Percentiles rank a stretch among this genome's conserved stretches.
These are phyloP conservation scores for Syngnathus acus DNA, from an alignment of 2,797 vertebrate species.

Conservation along the genomic window DNA sequence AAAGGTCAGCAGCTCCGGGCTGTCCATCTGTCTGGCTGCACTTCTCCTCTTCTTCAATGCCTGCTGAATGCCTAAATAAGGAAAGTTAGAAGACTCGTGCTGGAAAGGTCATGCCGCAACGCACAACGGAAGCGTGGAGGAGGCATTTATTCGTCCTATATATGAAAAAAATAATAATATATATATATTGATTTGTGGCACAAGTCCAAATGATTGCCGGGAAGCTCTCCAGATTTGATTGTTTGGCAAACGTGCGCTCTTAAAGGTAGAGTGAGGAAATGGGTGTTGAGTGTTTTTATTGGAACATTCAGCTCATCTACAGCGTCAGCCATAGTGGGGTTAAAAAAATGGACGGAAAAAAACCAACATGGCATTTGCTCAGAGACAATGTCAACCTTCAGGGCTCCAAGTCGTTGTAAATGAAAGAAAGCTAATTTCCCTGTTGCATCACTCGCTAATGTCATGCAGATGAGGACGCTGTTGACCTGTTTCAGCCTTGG, in stretches of 20 bases:
- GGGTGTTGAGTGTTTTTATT: background rate
- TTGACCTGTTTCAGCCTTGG: slow-evolving; percentile 47
- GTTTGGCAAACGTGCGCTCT: slow-evolving; percentile 5
- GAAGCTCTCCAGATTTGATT: slow-evolving; percentile 22
- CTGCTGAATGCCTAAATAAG: slow-evolving; percentile 63
- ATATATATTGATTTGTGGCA: background rate
- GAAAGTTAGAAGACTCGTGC: slow-evolving; percentile 55
- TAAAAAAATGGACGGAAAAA: background rate
- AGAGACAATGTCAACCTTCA: background rate
- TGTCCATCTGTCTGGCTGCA: slow-evolving; percentile 53
- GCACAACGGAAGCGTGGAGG: slow-evolving; percentile 33
- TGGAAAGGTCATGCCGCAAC: slow-evolving; percentile 55
- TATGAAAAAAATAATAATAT: background rate
- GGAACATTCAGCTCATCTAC: background rate
- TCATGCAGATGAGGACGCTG: slow-evolving; percentile 36
- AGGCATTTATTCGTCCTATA: too few species aligned
- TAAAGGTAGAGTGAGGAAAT: background rate
- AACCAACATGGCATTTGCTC: background rate
- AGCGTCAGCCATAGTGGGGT: background rate
- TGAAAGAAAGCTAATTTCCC: background rate
- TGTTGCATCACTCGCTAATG: slow-evolving; percentile 35
- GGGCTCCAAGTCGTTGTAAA: background rate
- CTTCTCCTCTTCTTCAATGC: slow-evolving; percentile 45
- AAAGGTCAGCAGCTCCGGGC: slow-evolving; percentile 66
- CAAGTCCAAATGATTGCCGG: slow-evolving; percentile 13